phyloP scores from a whole-genome alignment of 1,140 invertebrate genomes.

The Drosophila equinoxialis region DNA sequence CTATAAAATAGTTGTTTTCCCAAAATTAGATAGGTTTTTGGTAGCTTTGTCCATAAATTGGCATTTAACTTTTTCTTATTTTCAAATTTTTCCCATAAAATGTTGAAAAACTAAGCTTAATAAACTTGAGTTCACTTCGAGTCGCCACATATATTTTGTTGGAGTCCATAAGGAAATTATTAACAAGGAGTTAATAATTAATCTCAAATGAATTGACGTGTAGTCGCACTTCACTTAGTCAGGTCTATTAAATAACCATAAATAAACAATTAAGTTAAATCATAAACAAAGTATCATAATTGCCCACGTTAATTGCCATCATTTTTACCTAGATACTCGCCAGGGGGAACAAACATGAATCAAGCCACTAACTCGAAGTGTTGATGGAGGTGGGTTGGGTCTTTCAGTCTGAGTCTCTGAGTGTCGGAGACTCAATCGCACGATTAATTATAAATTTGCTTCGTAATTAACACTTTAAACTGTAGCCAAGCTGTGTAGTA shows the following conservation, averaged over 20 bases:
- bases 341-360: constrained; percentile 55
- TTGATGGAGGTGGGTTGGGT: constrained; percentile 32
- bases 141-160: background rate
- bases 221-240: constrained; percentile 3
- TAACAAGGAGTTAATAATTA: background rate
- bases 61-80: too few relatives aligned
- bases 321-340: constrained; percentile 67
- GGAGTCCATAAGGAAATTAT: background rate
- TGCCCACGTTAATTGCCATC: constrained; percentile 75
- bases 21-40: too few relatives aligned
- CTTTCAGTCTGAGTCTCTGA: background rate
- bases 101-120: background rate
- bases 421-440: constrained; percentile 25
- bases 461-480: constrained; percentile 81
- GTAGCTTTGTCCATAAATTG: too few relatives aligned
- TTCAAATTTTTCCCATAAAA: background rate
- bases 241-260: constrained; percentile 66
- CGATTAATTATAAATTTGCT: constrained; percentile 81
- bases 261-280: constrained; percentile 75
- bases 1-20: too few relatives aligned
- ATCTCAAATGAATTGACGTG: background rate
- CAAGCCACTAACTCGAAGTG: constrained; percentile 38
- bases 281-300: constrained; percentile 77
- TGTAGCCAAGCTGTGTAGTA: constrained; percentile 44
- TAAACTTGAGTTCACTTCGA: too few relatives aligned